Percentiles rank a stretch among this genome's conserved stretches.
These are phyloP conservation scores for Cyanoliseus patagonus DNA, from an alignment of 2,113 vertebrate genomes.

Conservation along the genomic window DNA sequence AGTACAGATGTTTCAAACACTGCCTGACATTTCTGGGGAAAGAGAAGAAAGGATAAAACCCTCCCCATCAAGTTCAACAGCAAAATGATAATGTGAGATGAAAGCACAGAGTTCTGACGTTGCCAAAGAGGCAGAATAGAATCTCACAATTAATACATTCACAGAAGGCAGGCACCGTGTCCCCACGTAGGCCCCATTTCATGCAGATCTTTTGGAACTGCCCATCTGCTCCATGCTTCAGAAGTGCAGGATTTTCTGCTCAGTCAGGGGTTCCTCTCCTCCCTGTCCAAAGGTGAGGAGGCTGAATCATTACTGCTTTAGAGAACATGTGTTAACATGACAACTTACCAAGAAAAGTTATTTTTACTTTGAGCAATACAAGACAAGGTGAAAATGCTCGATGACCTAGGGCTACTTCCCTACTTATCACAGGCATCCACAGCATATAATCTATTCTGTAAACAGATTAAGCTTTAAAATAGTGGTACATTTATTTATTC, in stretches of 20 bases:
- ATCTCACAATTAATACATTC: not conserved
- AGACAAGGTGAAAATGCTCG: not conserved
- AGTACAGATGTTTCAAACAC: not conserved
- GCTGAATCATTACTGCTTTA: not conserved
- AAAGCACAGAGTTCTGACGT: not conserved
- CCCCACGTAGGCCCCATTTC: not conserved
- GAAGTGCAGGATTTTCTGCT: not conserved
- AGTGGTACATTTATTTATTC: not conserved
- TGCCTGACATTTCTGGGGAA: not conserved
- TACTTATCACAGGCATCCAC: not conserved
- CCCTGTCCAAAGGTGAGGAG: not conserved
- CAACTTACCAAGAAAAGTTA: not conserved
- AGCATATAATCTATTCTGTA: rapidly evolving
- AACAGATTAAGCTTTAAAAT: not conserved
- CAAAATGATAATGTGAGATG: not conserved
- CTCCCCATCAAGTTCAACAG: not conserved
- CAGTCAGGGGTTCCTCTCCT: not conserved
- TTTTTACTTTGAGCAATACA: not conserved
- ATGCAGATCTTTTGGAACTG: not conserved
- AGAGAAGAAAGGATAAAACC: not conserved
- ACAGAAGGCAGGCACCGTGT: not conserved
- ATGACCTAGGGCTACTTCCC: not conserved
- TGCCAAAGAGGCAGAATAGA: not conserved
- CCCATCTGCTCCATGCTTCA: not conserved
- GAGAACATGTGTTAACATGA: not conserved